These are phyloP conservation scores for Apeira syringaria DNA, from an alignment of 2,888 invertebrate species.

Conservation along the genomic window DNA sequence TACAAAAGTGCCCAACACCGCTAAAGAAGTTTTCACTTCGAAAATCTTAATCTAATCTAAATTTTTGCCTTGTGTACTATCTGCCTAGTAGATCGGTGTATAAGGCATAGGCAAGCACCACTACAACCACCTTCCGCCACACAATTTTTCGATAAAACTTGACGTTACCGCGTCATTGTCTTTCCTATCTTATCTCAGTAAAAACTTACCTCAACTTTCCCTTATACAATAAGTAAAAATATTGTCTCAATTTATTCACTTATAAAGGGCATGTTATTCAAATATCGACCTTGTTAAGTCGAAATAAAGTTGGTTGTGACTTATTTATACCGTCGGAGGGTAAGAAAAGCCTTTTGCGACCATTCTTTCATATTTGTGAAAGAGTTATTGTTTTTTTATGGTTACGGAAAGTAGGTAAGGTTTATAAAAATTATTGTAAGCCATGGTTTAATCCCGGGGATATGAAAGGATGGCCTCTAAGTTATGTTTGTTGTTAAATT, in stretches of 20 bases:
- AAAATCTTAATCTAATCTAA: no score
- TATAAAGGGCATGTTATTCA: conserved; percentile 12
- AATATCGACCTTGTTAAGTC: conserved; percentile 11
- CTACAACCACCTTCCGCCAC: no score
- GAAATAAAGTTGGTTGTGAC: conserved; percentile 5
- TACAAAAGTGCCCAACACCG: no score
- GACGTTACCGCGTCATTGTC: no score
- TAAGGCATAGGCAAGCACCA: no score
- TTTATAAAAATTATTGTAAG: conserved; percentile 5
- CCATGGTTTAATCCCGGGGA: no score
- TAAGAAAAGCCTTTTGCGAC: conserved; percentile 2
- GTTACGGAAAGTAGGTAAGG: conserved; percentile 11
- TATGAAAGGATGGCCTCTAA: no score
- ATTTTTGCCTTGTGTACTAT: no score
- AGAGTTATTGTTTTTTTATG: conserved; percentile 23
- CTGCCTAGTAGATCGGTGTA: no score
- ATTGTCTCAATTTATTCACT: conserved; percentile 16
- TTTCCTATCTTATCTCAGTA: conserved; percentile 1
- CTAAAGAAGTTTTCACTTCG: no score
- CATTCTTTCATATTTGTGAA: conserved; percentile 20
- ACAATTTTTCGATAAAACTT: no score
- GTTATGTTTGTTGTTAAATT: no score
- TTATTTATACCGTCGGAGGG: neutral
- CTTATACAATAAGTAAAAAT: conserved; percentile 9
- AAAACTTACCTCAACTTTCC: neutral